Conservation (phyloP, 2,888 invertebrate species). For the Flexamia atlantica region DNA sequence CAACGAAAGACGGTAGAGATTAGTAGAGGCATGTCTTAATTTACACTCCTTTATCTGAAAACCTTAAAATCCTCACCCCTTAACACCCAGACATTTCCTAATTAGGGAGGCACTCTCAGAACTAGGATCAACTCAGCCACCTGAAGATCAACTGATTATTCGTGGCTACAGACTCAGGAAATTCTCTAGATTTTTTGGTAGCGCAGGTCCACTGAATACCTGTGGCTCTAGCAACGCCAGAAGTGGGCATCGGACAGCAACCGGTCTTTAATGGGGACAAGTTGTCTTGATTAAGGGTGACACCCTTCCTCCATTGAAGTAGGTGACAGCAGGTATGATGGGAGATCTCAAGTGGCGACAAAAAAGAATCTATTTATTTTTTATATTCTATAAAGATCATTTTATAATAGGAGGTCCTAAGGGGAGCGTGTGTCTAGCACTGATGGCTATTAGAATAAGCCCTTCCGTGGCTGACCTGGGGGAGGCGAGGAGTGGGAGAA, state of each 20-base stretch:
- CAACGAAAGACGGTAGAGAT: slow-evolving; percentile 71
- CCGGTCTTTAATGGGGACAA: slow-evolving; percentile 59
- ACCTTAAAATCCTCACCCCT: neutral
- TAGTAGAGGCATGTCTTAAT: slow-evolving; percentile 72
- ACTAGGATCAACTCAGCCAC: slow-evolving; percentile 28
- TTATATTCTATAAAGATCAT: no score
- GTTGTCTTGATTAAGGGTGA: slow-evolving; percentile 67
- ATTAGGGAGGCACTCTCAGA: slow-evolving; percentile 34
- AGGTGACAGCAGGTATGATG: slow-evolving; percentile 68
- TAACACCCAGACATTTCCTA: slow-evolving; percentile 39
- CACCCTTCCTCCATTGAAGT: slow-evolving; percentile 62
- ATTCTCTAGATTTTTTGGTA: slow-evolving; percentile 68
- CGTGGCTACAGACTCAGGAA: slow-evolving; percentile 66
- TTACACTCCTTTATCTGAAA: slow-evolving; percentile 69
- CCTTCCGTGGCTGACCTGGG: no score
- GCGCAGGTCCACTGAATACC: slow-evolving; percentile 70
- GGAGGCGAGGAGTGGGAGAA: no score
- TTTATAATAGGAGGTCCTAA: no score
- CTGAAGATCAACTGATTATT: neutral
- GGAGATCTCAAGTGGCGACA: slow-evolving; percentile 65
- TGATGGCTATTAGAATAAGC: no score
- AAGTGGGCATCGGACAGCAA: slow-evolving; percentile 66
- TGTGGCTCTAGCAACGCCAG: slow-evolving; percentile 68
- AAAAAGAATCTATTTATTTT: slow-evolving; percentile 64
- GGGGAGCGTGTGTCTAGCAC: no score